These are phyloP conservation scores for Phymanthus crucifer DNA, from an alignment of 92 coral and sea anemone species.

Conservation along the genomic window DNA sequence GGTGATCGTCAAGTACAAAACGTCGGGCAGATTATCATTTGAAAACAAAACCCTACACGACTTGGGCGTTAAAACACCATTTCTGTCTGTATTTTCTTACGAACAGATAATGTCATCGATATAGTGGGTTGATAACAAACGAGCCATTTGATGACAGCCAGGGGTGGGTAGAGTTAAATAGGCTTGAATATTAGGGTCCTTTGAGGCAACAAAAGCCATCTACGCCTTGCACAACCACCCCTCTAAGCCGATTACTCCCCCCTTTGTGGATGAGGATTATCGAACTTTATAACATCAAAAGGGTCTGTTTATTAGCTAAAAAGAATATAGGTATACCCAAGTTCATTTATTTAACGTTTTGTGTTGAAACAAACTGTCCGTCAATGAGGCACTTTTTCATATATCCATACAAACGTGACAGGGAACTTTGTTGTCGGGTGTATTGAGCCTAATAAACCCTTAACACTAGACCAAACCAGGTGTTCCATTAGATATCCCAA, in stretches of 20 bases:
- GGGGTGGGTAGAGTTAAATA: neutral
- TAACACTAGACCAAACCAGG: neutral
- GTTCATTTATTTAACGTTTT: neutral
- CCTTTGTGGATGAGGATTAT: neutral
- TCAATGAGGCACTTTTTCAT: neutral
- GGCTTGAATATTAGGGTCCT: neutral
- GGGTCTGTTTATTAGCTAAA: neutral
- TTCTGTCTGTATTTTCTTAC: slow-evolving; percentile 1
- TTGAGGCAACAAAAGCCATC: neutral
- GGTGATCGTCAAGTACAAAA: neutral
- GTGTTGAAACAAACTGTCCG: neutral
- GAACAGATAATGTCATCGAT: slow-evolving; percentile 5
- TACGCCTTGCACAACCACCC: neutral
- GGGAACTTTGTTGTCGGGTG: neutral
- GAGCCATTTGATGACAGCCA: neutral
- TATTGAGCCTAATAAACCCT: neutral
- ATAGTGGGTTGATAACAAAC: neutral
- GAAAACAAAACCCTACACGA: slow-evolving; percentile 7
- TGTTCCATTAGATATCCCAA: neutral
- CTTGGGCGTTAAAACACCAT: slow-evolving; percentile 2
- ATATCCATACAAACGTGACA: neutral
- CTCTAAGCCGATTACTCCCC: slow-evolving; percentile 4
- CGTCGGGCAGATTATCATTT: neutral
- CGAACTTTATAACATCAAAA: neutral
- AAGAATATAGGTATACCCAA: neutral